Conservation (phyloP, 2,113 vertebrate genomes). For the Rostratula benghalensis region DNA sequence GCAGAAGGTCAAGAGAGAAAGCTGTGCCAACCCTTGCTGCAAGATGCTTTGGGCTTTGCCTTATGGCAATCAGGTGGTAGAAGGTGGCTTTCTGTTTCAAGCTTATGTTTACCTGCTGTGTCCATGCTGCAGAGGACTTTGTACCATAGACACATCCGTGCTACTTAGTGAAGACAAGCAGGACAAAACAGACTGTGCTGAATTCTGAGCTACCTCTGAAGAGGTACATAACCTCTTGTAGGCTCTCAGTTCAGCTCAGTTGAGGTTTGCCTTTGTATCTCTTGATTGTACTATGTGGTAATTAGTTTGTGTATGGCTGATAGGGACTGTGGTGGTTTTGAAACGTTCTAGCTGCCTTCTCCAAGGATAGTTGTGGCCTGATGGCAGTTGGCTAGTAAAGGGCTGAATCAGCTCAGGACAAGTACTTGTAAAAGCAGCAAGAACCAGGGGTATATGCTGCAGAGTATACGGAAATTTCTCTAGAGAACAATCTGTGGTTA, state of each 20-base stretch:
- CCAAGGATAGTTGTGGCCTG: background rate
- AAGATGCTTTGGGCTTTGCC: background rate
- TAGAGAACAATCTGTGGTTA: background rate
- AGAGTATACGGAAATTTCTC: background rate
- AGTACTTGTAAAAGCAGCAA: background rate
- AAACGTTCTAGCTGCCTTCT: background rate
- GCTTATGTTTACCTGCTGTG: background rate
- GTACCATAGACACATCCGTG: fast-evolving
- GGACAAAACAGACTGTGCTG: background rate
- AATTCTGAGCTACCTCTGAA: background rate
- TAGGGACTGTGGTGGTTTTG: background rate
- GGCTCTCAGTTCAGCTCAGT: background rate
- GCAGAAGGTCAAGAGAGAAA: background rate
- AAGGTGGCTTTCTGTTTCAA: background rate
- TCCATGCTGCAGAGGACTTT: background rate
- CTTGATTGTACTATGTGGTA: background rate
- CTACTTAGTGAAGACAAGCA: background rate
- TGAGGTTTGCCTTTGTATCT: fast-evolving
- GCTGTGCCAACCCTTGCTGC: fast-evolving
- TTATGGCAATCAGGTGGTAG: background rate
- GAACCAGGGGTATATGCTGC: background rate
- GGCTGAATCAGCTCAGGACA: background rate
- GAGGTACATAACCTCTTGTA: background rate
- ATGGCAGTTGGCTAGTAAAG: background rate
- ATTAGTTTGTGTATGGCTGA: background rate